Base-by-base conservation (phyloP, 2,797 vertebrate genomes). In the Masticophis lateralis region DNA sequence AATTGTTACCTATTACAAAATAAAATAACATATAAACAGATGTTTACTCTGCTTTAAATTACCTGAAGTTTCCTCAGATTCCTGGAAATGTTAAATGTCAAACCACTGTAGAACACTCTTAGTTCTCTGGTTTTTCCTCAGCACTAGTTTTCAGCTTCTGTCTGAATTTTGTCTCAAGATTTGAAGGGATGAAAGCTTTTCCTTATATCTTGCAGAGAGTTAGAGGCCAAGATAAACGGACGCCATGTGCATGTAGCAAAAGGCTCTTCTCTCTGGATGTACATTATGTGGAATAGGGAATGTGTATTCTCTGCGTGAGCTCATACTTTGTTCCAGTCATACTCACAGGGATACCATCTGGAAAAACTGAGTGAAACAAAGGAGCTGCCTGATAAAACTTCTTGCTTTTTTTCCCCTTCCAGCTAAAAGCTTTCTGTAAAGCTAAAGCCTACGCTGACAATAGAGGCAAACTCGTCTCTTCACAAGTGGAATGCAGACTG, bases 371-470 rank as follows among this genome's bases (percentile, higher is more conserved):
- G 8, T 43, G 69, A 43, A 20, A 79, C 32, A 22, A 43, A 79
- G 69, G 69, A 79, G 8, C 69, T 37, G 14, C 16, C 69, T 74
- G 16, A 74, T 74, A 37, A 74, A 8, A 9, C 32, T 1, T 89
- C 37, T 53, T 9, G 25, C 2, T 89, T 37, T 27, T 69, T 96
- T 95, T 96, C 92, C 4, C 93, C 92, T 60, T 94, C 25, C 93
- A 98, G 98, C 96, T 13, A 91, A 1, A 43, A 1, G 96, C 69
- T 79, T 93, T 95, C 66, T 98, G 98, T 69, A 94, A 90, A 7
- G 89, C 95, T 90, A 57, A 86, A 1, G 96, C 95, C 0, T 93
- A 88, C 5, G 8, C 96, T 91, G 90, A 96, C 51, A 6, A 1
- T 89, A 63, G 90, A 0, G 13, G 2, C 0, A 47, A 25, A 20